Evolutionary conservation across 1,140 invertebrate species (phyloP).

Genomic region (Antheraea mylitta): DNA sequence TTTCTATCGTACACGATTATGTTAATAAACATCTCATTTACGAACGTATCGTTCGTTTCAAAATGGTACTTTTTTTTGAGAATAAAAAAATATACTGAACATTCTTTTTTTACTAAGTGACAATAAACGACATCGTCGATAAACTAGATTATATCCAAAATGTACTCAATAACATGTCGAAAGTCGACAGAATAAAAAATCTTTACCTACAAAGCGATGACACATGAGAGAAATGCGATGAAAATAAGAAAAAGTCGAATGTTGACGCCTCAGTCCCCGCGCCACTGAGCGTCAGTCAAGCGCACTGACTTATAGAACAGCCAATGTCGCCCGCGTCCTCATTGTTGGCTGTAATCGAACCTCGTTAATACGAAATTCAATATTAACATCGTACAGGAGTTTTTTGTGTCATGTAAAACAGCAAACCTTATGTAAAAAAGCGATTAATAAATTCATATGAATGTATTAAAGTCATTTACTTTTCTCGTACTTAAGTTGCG

Average conservation of each 20-base stretch:
- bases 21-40: too few species aligned
- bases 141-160: constrained; percentile 3
- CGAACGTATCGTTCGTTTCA: too few species aligned
- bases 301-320: constrained; percentile 20
- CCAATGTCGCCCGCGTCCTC: constrained; percentile 5
- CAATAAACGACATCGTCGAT: background rate
- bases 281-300: constrained; percentile 19
- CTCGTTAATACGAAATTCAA: constrained; percentile 9
- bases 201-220: constrained; percentile 2
- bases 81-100: background rate
- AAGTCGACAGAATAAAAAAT: background rate
- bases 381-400: constrained; percentile 2
- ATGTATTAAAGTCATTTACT: too few species aligned
- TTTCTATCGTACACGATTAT: too few species aligned
- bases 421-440: too few species aligned
- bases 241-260: constrained; percentile 16
- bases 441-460: too few species aligned
- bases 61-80: too few species aligned
- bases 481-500: too few species aligned
- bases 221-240: constrained; percentile 11
- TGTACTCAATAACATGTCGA: background rate
- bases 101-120: background rate
- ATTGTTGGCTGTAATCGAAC: background rate
- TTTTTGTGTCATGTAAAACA: too few species aligned
- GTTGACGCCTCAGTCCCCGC: constrained; percentile 16